Percentiles rank a stretch among this genome's conserved stretches.
phyloP scores from a whole-genome alignment of 1,140 invertebrate genomes.

The Tribolium castaneum region DNA sequence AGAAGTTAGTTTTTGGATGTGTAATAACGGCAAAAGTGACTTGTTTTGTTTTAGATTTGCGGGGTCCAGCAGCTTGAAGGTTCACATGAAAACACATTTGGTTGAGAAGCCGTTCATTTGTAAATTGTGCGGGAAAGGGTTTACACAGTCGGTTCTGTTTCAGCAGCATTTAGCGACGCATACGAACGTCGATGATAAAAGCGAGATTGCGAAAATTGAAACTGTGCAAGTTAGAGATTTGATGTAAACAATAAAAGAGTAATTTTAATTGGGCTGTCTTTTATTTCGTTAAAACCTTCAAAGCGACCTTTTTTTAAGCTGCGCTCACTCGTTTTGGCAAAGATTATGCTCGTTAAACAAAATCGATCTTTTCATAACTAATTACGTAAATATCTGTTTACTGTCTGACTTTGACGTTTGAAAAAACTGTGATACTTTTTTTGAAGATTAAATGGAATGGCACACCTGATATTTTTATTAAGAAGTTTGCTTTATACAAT shows the following conservation, averaged over 20 bases:
- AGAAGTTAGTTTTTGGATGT: constrained; percentile 53
- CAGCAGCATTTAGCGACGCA: constrained; percentile 73
- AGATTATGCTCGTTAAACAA: too few species aligned
- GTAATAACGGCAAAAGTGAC: neutral
- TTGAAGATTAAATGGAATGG: too few species aligned
- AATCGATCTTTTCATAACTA: too few species aligned
- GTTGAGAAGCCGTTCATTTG: constrained; percentile 86
- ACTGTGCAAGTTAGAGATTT: constrained; percentile 61
- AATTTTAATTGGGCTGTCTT: neutral
- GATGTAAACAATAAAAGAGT: constrained; percentile 47
- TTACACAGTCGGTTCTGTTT: constrained; percentile 71
- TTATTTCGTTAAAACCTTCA: neutral
- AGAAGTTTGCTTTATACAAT: too few species aligned
- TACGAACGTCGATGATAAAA: constrained; percentile 45
- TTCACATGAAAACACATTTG: constrained; percentile 57
- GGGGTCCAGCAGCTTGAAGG: constrained; percentile 61
- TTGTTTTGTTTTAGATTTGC: constrained; percentile 58
- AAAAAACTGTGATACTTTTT: too few species aligned
- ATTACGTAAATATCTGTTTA: too few species aligned
- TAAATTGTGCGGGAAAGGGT: constrained; percentile 81
- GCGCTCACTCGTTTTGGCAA: too few species aligned
- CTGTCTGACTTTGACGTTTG: too few species aligned
- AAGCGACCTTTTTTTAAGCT: too few species aligned
- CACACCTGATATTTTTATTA: too few species aligned
- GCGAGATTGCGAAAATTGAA: constrained; percentile 57